phyloP scores from a whole-genome alignment of 2,113 vertebrate species.

The Oceanodroma tethys region DNA sequence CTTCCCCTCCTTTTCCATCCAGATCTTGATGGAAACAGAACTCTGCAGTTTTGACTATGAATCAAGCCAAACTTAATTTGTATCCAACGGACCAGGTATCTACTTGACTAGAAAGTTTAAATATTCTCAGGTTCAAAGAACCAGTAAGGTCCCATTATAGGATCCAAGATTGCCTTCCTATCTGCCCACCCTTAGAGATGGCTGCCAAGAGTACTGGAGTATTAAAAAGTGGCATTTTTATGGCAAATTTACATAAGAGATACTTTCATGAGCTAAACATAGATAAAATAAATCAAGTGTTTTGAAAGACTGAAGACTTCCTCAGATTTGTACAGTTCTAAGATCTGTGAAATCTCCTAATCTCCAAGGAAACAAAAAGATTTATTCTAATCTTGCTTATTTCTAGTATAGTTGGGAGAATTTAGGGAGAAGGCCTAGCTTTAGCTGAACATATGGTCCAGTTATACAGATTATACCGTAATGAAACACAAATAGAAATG shows the following conservation, averaged over 20 bases:
- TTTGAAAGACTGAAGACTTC: not conserved
- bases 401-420: not conserved
- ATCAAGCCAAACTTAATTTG: not conserved
- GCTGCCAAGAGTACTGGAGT: not conserved
- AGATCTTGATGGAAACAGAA: not conserved
- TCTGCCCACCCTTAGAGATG: not conserved
- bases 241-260: not conserved
- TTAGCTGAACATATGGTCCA: constrained; percentile 37
- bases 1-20: not conserved
- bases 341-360: not conserved
- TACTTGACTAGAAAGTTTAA: not conserved
- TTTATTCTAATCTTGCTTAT: not conserved
- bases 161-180: not conserved
- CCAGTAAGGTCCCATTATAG: not conserved
- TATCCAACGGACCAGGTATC: not conserved
- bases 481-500: constrained; percentile 52
- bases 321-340: not conserved
- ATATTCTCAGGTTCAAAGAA: not conserved
- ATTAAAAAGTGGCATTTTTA: not conserved
- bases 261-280: not conserved
- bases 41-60: not conserved
- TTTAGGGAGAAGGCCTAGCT: not conserved
- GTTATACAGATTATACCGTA: not conserved
- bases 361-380: not conserved
- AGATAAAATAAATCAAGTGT: not conserved